Percentiles rank a stretch among this genome's conserved stretches.
These are phyloP conservation scores for Ormyrus thymus DNA, from an alignment of 2,888 invertebrate species.

Conservation along the genomic window DNA sequence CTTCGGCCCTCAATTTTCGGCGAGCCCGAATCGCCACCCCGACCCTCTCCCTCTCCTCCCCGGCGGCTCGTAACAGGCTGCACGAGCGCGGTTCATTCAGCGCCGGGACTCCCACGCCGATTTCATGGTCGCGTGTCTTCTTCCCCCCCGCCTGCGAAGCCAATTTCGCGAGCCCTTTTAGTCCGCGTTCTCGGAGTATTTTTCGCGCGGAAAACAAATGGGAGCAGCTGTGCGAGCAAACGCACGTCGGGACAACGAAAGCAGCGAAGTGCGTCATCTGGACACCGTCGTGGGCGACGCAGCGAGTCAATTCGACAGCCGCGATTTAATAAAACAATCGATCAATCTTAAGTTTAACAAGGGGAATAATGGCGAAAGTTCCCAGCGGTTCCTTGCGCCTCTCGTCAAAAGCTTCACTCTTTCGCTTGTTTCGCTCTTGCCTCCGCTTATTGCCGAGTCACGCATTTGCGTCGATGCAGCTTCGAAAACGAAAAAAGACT, in stretches of 20 bases:
- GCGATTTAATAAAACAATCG: too few species aligned
- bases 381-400: too few species aligned
- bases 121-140: conserved; percentile 11
- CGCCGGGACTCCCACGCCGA: neutral
- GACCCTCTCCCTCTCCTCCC: neutral
- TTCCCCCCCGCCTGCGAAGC: too few species aligned
- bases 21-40: neutral
- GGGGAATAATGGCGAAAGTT: too few species aligned
- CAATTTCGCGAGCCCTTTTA: too few species aligned
- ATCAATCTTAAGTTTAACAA: too few species aligned
- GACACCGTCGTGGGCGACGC: too few species aligned
- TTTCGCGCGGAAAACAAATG: neutral
- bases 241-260: neutral
- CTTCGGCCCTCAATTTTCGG: conserved; percentile 28
- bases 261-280: too few species aligned
- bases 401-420: too few species aligned
- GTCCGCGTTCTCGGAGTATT: neutral
- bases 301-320: too few species aligned
- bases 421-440: too few species aligned
- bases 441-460: too few species aligned
- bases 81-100: conserved; percentile 1
- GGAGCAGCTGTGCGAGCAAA: neutral
- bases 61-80: neutral
- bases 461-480: neutral
- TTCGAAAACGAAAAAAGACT: neutral